Conservation (phyloP, 1,140 invertebrate genomes). For the Caenorhabditis remanei region DNA sequence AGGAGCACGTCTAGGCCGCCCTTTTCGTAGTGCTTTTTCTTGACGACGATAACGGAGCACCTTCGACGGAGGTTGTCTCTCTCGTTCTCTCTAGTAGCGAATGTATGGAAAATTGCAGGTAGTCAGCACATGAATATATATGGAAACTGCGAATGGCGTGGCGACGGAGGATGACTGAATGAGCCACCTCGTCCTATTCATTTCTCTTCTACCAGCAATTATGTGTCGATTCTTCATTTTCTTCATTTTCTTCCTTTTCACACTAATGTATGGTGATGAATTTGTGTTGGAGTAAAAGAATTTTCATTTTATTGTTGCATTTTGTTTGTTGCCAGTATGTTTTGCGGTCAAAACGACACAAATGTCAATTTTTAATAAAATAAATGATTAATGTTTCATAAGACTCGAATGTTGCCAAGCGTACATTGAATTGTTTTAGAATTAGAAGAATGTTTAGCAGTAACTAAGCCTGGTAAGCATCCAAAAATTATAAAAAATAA, state of each 20-base stretch:
- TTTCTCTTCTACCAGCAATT: conserved; percentile 16
- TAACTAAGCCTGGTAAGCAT: too few species aligned
- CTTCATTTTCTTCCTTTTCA: too few species aligned
- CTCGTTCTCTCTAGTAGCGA: conserved; percentile 8
- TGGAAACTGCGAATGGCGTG: not conserved
- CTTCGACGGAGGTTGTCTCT: too few species aligned
- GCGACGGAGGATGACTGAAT: conserved; percentile 14
- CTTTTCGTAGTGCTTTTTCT: conserved; percentile 27
- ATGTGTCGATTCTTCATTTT: not conserved
- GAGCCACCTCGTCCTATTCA: not conserved
- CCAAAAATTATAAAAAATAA: too few species aligned
- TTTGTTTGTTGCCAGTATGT: not conserved
- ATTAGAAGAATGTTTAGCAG: too few species aligned
- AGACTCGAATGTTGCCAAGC: too few species aligned
- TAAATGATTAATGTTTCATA: too few species aligned
- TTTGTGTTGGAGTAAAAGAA: not conserved
- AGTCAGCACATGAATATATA: conserved; percentile 28
- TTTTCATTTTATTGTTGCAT: not conserved
- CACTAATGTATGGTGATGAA: conserved; percentile 12
- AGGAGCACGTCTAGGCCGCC: not conserved
- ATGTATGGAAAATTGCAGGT: conserved; percentile 55
- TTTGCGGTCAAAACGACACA: too few species aligned
- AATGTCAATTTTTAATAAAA: too few species aligned
- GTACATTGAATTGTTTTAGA: too few species aligned
- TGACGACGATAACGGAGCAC: conserved; percentile 8